Evolutionary conservation across 1,140 invertebrate species (phyloP), one percentile per base, ranked within the genome.

Genomic region (Pseudomyrmex sp.): DNA sequence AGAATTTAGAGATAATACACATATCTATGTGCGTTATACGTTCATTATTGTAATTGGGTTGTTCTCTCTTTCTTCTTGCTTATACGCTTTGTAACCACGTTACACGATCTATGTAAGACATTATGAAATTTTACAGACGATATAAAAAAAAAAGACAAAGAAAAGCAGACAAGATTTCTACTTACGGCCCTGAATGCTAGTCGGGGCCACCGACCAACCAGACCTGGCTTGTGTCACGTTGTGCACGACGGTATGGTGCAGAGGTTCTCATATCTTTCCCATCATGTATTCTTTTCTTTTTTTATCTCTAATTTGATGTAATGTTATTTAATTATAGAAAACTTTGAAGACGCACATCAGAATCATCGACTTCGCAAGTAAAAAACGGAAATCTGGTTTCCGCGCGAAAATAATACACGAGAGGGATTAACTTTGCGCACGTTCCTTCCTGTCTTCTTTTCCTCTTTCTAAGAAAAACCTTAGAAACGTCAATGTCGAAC

Each of bases 181-280:
- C 44, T 70, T 72, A 72, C 76, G 76, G 76, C 76, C 65, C 76
- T 80, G 76, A 18, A 48, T 23, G 52, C 20, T 72, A 70, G 76
- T 70, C 66, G 76, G 76, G 76, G 76, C 76, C 76, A 72, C 76
- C 76, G 76, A 80, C 76, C 76, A 80, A 70, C 66, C 66, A 70
- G 54, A 56, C 76, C 66, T 80, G 76, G 76, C 76, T 80, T 80
- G 76, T 80, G 76, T 80, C 76, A 80, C 56, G 76, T 80, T 80
- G 76, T 80, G 66, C 66, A 80, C 76, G 66, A 80, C 76, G 66
- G 66, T 80, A 80, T 80, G 76, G 76, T 72, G 66, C 66, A 80
- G 76, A 80, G 76, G 76, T 72, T 80, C 66, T 66, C 76, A 80
- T 72, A 80, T 70, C 50, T 18, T 61, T 72, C 48, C 23, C 54